A percentile compares a stretch with the other conserved stretches of the same genome.
Evolutionary conservation across 2,888 invertebrate species (phyloP).

Genomic region (Calameuta pallipes): DNA sequence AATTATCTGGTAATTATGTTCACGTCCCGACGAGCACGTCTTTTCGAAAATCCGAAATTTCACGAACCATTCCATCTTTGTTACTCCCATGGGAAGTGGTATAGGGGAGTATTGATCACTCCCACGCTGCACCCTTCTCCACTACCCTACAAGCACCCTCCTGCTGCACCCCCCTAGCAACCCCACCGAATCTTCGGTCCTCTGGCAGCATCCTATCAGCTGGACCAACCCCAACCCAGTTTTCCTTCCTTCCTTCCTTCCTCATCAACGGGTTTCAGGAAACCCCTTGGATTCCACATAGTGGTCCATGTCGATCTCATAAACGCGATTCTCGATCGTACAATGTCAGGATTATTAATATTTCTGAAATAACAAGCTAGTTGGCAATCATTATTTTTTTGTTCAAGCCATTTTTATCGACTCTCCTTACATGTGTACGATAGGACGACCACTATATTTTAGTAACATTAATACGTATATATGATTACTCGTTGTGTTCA

Average conservation of each 20-base stretch:
- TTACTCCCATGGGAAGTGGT: conserved; percentile 53
- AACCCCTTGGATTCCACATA: conserved; percentile 23
- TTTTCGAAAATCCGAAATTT: conserved; percentile 35
- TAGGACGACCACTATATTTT: too few species aligned
- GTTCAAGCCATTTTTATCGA: too few species aligned
- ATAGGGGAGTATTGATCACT: conserved; percentile 64
- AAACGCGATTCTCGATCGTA: too few species aligned
- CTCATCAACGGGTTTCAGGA: conserved; percentile 31
- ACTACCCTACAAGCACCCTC: conserved; percentile 24
- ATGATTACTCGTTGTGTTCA: too few species aligned
- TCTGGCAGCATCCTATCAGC: conserved; percentile 12
- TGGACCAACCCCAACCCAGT: conserved; percentile 13
- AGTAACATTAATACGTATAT: too few species aligned
- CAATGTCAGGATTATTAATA: too few species aligned
- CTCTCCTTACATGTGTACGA: too few species aligned
- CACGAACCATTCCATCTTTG: conserved; percentile 47
- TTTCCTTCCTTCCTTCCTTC: conserved; percentile 31
- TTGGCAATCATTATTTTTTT: too few species aligned
- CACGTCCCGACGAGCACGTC: not conserved
- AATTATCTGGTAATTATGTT: too few species aligned
- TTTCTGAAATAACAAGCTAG: too few species aligned
- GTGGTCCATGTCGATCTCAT: too few species aligned
- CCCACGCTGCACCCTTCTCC: conserved; percentile 57
- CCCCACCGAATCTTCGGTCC: conserved; percentile 30
- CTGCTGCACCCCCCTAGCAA: conserved; percentile 24